Base-by-base conservation (phyloP, 1,140 invertebrate species). In the Drosophila mauritiana region DNA sequence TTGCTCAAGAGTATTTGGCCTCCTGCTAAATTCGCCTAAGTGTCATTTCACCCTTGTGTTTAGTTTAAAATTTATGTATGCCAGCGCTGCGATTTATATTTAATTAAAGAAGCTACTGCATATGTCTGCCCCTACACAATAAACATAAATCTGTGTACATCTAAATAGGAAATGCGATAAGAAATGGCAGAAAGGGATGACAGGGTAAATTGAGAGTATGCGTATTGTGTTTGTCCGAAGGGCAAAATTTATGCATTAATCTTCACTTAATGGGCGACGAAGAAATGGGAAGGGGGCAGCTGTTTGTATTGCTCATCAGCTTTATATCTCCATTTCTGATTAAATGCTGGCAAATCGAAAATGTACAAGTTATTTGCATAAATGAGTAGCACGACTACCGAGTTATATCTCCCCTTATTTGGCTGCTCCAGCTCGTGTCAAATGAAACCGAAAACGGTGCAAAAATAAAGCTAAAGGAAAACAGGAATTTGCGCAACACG, bases 191-290 rank as follows among this genome's bases (percentile, higher is more conserved):
- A 61, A 39, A 12, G 25, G 45, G 20, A 34, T 57, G 58, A 20
- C 39, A 17, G 55, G 34, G 39, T 25, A 64, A 61, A 25, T 57
- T 64, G 25, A 63, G 39, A 3, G 40, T 15, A 51, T 17, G 15
- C 42, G 17, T 54, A 43, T 11, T 49, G 49, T 49, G 39, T 37
- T 64, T 78, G 67, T 62, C 74, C 82, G 59, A n/a, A 48, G 63
- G 78, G 68, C 51, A 62, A 79, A 86, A 86, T 89, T 86, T 86
- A 86, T 86, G 83, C 83, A 73, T 88, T 88, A 88, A 83, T 88
- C 88, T 86, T 56, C 56, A 83, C 65, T 76, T 53, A 56, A 43
- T 55, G 55, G 55, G 51, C 51, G 56, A 58, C 54, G 55, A 43
- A 48, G 64, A 55, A 49, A 13, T 37, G 43, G 27, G 48, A 25